Evolutionary conservation across 2,797 vertebrate genomes (phyloP).

Genomic region (Champsocephalus esox): DNA sequence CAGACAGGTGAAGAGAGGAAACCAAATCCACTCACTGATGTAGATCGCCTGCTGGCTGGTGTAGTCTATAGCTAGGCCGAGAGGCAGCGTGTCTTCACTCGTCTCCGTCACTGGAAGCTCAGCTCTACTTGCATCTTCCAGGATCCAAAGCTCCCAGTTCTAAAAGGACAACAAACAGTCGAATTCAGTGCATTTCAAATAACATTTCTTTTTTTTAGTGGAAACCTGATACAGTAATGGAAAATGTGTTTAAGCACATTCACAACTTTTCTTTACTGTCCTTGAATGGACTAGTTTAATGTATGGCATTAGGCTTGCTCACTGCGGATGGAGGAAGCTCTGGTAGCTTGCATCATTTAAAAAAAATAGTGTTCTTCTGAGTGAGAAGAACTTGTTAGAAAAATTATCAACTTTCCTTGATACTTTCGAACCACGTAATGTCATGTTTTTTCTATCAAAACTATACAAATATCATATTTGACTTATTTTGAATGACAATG

Average conservation of each 20-base stretch:
- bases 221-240: not conserved
- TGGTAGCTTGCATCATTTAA: slow-evolving; percentile 15
- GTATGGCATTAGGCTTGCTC: slow-evolving; percentile 4
- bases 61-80: slow-evolving; percentile 93
- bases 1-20: slow-evolving; percentile 2
- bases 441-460: slow-evolving; percentile 3
- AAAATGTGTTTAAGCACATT: not conserved
- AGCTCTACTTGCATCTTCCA: slow-evolving; percentile 94
- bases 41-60: slow-evolving; percentile 90
- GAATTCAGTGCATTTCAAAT: slow-evolving; percentile 11
- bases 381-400: slow-evolving; percentile 9
- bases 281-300: not conserved
- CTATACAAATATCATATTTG: not conserved
- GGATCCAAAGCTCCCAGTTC: slow-evolving; percentile 95
- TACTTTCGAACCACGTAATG: not conserved
- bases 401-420: slow-evolving; percentile 6
- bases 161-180: slow-evolving; percentile 55
- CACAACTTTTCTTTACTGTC: not conserved
- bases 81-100: slow-evolving; percentile 93
- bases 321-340: not conserved
- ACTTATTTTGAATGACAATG: slow-evolving; percentile 6
- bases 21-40: slow-evolving; percentile 86
- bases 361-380: slow-evolving; percentile 17
- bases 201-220: not conserved
- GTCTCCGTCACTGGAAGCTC: slow-evolving; percentile 94